These are phyloP conservation scores for Xylocampa areola DNA, from an alignment of 2,888 invertebrate genomes.

Conservation along the genomic window DNA sequence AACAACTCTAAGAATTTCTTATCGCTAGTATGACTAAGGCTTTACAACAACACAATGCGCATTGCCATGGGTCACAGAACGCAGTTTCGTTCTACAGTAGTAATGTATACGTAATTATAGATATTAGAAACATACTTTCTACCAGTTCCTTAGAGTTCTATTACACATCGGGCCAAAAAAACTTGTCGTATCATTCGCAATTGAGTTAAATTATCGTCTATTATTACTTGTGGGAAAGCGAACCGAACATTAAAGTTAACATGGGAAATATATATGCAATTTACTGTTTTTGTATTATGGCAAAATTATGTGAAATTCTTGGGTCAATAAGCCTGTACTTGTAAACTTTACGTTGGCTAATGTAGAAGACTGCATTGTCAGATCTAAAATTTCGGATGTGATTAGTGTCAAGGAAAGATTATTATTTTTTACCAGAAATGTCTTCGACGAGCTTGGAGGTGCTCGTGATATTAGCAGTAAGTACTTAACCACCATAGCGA, in stretches of 20 bases:
- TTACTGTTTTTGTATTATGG: conserved; percentile 30
- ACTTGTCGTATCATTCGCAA: conserved; percentile 59
- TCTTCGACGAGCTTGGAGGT: no score
- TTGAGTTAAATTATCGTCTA: conserved; percentile 52
- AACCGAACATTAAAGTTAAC: conserved; percentile 32
- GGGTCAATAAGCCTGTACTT: conserved; percentile 22
- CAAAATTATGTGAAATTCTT: conserved; percentile 48
- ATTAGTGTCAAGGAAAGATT: no score
- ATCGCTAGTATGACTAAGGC: neutral
- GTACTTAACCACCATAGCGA: no score
- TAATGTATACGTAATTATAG: conserved; percentile 47
- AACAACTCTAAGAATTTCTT: no score
- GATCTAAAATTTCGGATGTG: no score
- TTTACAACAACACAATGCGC: conserved; percentile 4
- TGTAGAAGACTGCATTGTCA: no score
- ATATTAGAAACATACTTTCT: conserved; percentile 61
- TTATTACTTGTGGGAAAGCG: conserved; percentile 55
- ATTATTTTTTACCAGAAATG: no score
- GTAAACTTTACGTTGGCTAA: neutral
- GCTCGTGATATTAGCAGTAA: no score
- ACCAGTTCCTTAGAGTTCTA: conserved; percentile 40
- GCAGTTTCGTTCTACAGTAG: conserved; percentile 22
- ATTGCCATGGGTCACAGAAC: conserved; percentile 12
- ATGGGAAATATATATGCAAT: conserved; percentile 49
- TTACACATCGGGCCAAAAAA: conserved; percentile 55